These are phyloP conservation scores for Aurelia sp. DNA, from an alignment of 30 jellyfish, hydroid and myxozoan genomes.

Conservation along the genomic window DNA sequence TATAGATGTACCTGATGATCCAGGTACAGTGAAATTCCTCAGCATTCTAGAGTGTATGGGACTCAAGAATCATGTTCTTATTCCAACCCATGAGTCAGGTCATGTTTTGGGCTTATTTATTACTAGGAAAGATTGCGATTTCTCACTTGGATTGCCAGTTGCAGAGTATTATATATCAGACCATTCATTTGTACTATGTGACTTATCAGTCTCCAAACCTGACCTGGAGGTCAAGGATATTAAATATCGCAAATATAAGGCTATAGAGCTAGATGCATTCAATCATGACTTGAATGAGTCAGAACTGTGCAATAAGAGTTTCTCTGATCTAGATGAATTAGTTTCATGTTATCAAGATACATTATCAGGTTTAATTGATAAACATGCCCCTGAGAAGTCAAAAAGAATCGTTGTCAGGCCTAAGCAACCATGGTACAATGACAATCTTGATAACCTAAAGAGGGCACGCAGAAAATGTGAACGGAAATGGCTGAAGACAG, in stretches of 20 bases:
- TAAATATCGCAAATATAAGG: slow-evolving; percentile 18
- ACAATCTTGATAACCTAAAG: slow-evolving; percentile 29
- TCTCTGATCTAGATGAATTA: slow-evolving; percentile 9
- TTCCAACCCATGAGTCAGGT: slow-evolving; percentile 50
- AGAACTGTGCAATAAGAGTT: not conserved
- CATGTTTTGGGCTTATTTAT: slow-evolving; percentile 37
- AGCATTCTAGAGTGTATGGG: slow-evolving; percentile 25
- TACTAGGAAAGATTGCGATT: slow-evolving; percentile 41
- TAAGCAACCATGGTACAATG: slow-evolving; percentile 39
- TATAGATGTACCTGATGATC: slow-evolving; percentile 24
- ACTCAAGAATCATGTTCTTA: slow-evolving; percentile 19
- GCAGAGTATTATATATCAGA: slow-evolving; percentile 41
- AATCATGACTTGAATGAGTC: slow-evolving; percentile 37
- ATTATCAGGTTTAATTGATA: slow-evolving; percentile 17
- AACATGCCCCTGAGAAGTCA: slow-evolving; percentile 34
- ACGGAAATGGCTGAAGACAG: slow-evolving; percentile 25
- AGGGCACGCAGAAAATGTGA: slow-evolving; percentile 26
- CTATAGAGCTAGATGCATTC: slow-evolving; percentile 36
- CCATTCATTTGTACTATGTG: slow-evolving; percentile 26
- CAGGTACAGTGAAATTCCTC: slow-evolving; percentile 11
- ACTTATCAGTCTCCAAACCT: slow-evolving; percentile 1
- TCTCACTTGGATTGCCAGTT: slow-evolving; percentile 41
- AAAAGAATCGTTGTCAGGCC: slow-evolving; percentile 41
- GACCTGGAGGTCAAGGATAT: slow-evolving; percentile 4
- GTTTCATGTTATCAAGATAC: slow-evolving; percentile 26